Evolutionary conservation across 2,113 vertebrate species (phyloP).

Genomic region (Edolisoma coerulescens): DNA sequence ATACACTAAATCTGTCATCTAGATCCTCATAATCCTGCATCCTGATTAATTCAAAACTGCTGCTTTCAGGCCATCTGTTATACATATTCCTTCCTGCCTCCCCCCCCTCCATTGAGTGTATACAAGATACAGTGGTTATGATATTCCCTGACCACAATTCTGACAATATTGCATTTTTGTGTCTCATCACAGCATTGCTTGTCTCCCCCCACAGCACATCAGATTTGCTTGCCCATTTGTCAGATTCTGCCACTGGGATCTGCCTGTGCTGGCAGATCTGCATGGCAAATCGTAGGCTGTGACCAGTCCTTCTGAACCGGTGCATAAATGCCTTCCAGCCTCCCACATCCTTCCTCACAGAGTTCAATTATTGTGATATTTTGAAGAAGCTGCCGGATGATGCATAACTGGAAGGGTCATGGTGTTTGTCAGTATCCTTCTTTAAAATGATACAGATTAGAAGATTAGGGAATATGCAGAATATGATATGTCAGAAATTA

Average conservation of each 20-base stretch:
- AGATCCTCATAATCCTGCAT: slow-evolving; percentile 29
- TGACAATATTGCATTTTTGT: neutral
- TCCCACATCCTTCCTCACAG: neutral
- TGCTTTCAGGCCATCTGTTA: slow-evolving; percentile 50
- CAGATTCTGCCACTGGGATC: neutral
- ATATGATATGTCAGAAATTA: neutral
- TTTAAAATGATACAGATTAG: neutral
- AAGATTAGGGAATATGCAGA: neutral
- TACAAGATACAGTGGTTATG: neutral
- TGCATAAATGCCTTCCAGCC: neutral
- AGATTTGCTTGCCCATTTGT: slow-evolving; percentile 37
- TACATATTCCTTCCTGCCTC: neutral
- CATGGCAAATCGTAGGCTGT: neutral
- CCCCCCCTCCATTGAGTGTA: neutral
- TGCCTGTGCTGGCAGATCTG: neutral
- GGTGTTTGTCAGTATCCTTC: neutral
- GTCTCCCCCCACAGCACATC: neutral
- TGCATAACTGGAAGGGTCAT: neutral
- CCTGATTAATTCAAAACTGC: slow-evolving; percentile 44
- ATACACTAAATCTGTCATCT: slow-evolving; percentile 43
- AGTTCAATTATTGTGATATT: neutral
- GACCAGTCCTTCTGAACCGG: neutral
- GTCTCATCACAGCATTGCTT: neutral
- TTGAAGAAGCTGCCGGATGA: neutral
- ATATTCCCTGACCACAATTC: neutral